These are phyloP conservation scores for Porites cylindrica DNA, from an alignment of 92 coral and sea anemone species.

Conservation along the genomic window DNA sequence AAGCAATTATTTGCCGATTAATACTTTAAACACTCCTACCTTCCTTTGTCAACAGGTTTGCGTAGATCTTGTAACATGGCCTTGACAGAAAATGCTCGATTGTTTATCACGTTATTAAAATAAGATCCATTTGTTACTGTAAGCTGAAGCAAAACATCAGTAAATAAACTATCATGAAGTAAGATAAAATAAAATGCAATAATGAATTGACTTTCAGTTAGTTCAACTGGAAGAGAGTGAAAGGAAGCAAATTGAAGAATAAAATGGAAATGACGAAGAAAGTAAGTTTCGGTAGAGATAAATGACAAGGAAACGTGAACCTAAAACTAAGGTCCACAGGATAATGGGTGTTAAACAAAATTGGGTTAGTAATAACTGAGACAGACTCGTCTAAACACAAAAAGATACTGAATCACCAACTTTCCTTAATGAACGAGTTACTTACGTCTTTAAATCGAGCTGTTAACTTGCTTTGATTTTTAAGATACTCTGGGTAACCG, in stretches of 20 bases:
- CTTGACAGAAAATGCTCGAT: constrained; percentile 58
- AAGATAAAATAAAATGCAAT: too few species aligned
- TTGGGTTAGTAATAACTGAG: background rate
- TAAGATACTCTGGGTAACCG: constrained; percentile 72
- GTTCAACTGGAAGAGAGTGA: background rate
- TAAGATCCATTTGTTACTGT: constrained; percentile 48
- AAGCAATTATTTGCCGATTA: too few species aligned
- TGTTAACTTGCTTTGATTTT: constrained; percentile 45
- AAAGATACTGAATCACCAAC: too few species aligned
- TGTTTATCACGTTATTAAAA: constrained; percentile 55
- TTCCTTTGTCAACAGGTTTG: constrained; percentile 72
- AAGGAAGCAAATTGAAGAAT: background rate
- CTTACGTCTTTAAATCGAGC: constrained; percentile 58
- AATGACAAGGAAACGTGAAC: background rate
- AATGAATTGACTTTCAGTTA: background rate
- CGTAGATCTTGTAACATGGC: constrained; percentile 40
- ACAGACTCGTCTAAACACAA: too few species aligned
- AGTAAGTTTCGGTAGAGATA: background rate
- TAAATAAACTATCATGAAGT: background rate
- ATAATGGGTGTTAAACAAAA: background rate
- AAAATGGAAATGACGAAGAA: background rate
- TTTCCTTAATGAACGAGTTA: background rate
- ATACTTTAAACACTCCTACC: constrained; percentile 19
- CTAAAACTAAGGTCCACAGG: background rate
- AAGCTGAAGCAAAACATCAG: constrained; percentile 44